phyloP scores from a whole-genome alignment of 2,888 invertebrate species.

The Spodoptera picta region DNA sequence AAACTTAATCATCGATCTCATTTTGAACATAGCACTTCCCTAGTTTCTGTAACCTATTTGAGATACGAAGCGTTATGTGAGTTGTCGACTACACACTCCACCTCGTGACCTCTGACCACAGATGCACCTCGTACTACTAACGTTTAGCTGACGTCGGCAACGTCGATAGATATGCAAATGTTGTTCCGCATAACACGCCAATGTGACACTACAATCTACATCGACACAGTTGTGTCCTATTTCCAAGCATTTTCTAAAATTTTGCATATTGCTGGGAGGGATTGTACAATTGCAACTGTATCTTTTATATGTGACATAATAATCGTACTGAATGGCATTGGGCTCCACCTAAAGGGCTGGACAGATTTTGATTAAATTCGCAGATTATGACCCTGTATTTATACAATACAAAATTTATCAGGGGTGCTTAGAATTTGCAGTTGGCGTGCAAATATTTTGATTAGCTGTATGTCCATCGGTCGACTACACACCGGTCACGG shows the following conservation, averaged over 20 bases:
- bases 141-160: slow-evolving; percentile 20
- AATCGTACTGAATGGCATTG: no score
- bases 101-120: slow-evolving; percentile 38
- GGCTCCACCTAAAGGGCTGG: no score
- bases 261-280: no score
- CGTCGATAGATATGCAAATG: slow-evolving; percentile 15
- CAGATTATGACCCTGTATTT: no score
- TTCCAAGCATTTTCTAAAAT: background rate
- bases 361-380: no score
- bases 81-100: slow-evolving; percentile 31
- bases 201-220: background rate
- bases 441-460: no score
- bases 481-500: no score
- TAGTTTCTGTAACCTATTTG: slow-evolving; percentile 38
- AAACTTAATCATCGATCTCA: slow-evolving; percentile 12
- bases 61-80: slow-evolving; percentile 20
- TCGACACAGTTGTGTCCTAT: background rate
- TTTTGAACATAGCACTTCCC: background rate
- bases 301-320: no score
- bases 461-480: no score
- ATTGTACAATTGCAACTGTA: no score
- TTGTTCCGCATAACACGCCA: background rate
- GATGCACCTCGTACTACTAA: slow-evolving; percentile 16
- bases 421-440: no score
- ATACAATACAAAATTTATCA: no score